These are phyloP conservation scores for Aphrophora alni DNA, from an alignment of 2,888 invertebrate genomes.

Conservation along the genomic window DNA sequence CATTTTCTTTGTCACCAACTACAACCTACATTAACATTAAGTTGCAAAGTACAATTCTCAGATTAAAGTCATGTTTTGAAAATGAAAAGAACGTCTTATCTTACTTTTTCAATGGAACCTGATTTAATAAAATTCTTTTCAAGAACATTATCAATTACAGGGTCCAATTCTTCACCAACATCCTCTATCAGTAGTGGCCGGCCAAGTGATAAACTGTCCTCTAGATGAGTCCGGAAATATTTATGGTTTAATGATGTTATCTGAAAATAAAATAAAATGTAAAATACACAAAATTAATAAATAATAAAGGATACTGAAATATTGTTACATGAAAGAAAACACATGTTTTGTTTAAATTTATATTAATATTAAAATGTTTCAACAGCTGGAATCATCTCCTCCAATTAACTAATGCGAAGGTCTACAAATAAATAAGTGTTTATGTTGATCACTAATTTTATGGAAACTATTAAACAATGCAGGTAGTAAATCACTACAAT, in stretches of 20 bases:
- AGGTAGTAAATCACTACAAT: too few species aligned
- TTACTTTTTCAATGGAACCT: slow-evolving; percentile 88
- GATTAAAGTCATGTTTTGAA: neutral
- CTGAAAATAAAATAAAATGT: slow-evolving; percentile 58
- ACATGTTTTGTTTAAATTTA: too few species aligned
- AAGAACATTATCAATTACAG: slow-evolving; percentile 93
- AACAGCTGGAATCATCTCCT: too few species aligned
- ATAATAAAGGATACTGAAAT: neutral
- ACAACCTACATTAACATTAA: slow-evolving; percentile 63
- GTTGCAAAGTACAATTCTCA: neutral
- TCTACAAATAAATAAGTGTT: too few species aligned
- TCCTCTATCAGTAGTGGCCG: slow-evolving; percentile 93
- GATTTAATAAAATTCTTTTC: slow-evolving; percentile 98
- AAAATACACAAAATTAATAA: neutral
- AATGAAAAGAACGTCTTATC: neutral
- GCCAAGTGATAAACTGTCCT: slow-evolving; percentile 86
- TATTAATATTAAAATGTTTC: too few species aligned
- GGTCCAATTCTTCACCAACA: slow-evolving; percentile 92
- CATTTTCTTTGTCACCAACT: slow-evolving; percentile 95
- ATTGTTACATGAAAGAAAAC: too few species aligned
- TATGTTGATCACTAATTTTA: too few species aligned
- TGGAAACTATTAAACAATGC: too few species aligned
- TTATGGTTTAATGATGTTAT: slow-evolving; percentile 95
- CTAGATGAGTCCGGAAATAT: slow-evolving; percentile 91
- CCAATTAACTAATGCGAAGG: too few species aligned